Percentiles rank a stretch among this genome's conserved stretches.
Conservation (phyloP, 2,888 invertebrate species). For the Hirtodrosophila duncani region DNA sequence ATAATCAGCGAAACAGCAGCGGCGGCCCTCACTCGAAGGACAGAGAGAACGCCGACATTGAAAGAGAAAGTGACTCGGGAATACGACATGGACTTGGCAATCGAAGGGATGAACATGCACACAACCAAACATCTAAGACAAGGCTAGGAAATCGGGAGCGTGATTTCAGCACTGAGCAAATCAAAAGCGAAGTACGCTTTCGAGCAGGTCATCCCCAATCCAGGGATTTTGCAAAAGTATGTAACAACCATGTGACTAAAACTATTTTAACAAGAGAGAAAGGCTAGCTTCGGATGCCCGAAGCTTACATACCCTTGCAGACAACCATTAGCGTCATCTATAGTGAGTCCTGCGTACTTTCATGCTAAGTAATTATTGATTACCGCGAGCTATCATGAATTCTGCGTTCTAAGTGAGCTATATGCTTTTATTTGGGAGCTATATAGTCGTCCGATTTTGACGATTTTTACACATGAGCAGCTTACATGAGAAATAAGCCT, state of each 20-base stretch:
- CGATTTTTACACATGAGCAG: no score
- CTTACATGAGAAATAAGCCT: no score
- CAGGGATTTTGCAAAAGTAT: slow-evolving; percentile 69
- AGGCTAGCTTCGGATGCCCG: no score
- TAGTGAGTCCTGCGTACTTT: no score
- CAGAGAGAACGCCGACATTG: slow-evolving; percentile 56
- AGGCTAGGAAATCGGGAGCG: slow-evolving; percentile 58
- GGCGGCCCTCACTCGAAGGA: slow-evolving; percentile 48
- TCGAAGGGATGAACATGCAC: slow-evolving; percentile 62
- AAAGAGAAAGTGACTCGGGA: slow-evolving; percentile 68
- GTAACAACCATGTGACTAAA: slow-evolving; percentile 6
- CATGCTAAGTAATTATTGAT: no score
- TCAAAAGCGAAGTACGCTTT: slow-evolving; percentile 62
- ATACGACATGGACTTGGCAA: slow-evolving; percentile 57
- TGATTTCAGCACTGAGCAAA: slow-evolving; percentile 67
- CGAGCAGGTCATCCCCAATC: slow-evolving; percentile 51
- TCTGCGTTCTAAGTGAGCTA: no score
- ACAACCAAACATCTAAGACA: slow-evolving; percentile 43
- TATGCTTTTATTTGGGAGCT: no score
- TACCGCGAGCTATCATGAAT: no score
- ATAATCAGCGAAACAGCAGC: slow-evolving; percentile 46
- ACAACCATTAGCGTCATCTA: no score
- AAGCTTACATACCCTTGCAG: no score
- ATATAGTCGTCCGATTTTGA: no score
- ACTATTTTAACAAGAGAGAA: neutral